Evolutionary conservation across 2,797 vertebrate species (phyloP).

Genomic region (Oreonectes daqikongensis): DNA sequence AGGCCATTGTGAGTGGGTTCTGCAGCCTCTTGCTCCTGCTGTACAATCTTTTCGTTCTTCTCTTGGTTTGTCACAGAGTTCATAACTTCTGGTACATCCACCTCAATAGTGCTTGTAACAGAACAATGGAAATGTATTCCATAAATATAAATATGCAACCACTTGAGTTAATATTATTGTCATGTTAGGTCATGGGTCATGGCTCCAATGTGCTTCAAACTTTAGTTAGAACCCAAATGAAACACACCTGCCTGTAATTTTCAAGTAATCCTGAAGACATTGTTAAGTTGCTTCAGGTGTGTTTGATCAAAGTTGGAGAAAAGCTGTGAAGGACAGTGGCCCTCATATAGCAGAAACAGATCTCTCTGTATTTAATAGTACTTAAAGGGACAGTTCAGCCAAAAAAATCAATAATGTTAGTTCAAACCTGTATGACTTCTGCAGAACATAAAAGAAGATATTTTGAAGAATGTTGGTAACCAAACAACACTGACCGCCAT

Average conservation of each 20-base stretch:
- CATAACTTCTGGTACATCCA: conserved; percentile 28
- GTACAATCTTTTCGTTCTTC: conserved; percentile 11
- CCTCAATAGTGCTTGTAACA: conserved; percentile 20
- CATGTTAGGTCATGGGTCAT: not conserved
- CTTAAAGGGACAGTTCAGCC: no score
- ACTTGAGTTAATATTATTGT: not conserved
- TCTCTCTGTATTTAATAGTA: no score
- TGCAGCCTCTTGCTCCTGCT: conserved; percentile 30
- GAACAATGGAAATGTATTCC: no score
- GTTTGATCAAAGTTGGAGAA: not conserved
- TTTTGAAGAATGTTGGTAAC: no score
- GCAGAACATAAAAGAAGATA: no score
- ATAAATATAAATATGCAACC: no score
- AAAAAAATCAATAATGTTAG: no score
- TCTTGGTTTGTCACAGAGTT: conserved; percentile 50
- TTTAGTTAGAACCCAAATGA: not conserved
- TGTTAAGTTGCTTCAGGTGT: not conserved
- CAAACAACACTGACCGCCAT: no score
- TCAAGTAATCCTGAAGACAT: not conserved
- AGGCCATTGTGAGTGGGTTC: conserved; percentile 50
- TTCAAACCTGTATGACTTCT: no score
- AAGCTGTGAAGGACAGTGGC: no score
- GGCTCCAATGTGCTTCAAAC: no score
- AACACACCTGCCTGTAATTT: not conserved
- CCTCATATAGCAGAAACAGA: no score